phyloP scores from a whole-genome alignment of 2,888 invertebrate genomes.

The Nasonovia ribisnigri region DNA sequence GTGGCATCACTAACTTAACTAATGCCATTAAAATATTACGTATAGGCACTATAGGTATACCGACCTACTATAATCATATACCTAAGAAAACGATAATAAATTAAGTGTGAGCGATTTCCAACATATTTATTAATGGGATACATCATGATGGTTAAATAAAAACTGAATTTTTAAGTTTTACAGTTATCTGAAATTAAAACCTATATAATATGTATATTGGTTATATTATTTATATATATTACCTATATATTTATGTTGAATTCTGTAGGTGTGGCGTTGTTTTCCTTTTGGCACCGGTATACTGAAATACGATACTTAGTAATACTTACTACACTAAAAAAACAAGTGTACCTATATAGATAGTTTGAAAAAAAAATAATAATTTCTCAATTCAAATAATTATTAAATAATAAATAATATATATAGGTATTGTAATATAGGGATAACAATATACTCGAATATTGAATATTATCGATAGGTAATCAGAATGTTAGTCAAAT shows the following conservation, averaged over 20 bases:
- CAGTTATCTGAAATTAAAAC: slow-evolving; percentile 9
- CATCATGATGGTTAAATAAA: slow-evolving; percentile 7
- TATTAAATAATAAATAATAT: background rate
- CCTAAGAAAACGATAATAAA: background rate
- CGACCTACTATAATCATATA: background rate
- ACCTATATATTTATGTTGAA: background rate
- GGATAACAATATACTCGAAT: background rate
- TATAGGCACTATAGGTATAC: background rate
- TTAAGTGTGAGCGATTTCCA: background rate
- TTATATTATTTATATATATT: background rate
- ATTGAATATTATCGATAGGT: background rate
- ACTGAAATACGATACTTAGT: background rate
- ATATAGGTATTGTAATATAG: background rate
- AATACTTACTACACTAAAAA: background rate
- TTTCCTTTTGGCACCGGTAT: background rate
- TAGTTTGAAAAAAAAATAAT: background rate
- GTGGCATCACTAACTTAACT: background rate
- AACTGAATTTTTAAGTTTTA: slow-evolving; percentile 31
- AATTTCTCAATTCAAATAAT: background rate
- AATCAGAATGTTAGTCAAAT: background rate
- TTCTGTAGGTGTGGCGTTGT: background rate
- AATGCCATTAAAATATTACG: background rate
- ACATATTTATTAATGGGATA: background rate
- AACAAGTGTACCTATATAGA: background rate
- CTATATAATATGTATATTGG: background rate